These are phyloP conservation scores for Macrobrachium rosenbergii DNA, from an alignment of 1,140 invertebrate species.

Conservation along the genomic window DNA sequence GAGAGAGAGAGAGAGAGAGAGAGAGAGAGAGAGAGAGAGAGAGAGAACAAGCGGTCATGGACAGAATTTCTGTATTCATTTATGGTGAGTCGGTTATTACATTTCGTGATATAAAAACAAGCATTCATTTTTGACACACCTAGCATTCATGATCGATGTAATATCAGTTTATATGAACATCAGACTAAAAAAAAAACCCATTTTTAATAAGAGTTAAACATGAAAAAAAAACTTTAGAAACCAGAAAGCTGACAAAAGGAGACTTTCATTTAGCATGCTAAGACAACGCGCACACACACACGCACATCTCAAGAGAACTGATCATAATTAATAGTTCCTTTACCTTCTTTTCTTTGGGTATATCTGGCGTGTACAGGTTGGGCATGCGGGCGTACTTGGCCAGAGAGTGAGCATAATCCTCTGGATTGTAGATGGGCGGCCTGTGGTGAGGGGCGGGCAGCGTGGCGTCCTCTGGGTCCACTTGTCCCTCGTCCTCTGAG, in stretches of 20 bases:
- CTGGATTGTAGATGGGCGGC: slow-evolving; percentile 87
- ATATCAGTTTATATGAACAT: too few relatives aligned
- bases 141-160: too few relatives aligned
- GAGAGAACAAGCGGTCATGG: too few relatives aligned
- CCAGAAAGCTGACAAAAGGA: too few relatives aligned
- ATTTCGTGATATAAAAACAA: too few relatives aligned
- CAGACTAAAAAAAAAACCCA: too few relatives aligned
- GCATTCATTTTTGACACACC: too few relatives aligned
- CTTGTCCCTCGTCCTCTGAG: slow-evolving; percentile 62
- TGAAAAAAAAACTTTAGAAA: too few relatives aligned
- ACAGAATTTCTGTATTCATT: too few relatives aligned
- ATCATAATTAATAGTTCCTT: background rate
- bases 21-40: background rate
- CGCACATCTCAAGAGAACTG: background rate
- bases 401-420: slow-evolving; percentile 83
- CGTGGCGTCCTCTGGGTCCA: slow-evolving; percentile 54
- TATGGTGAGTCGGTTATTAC: too few relatives aligned
- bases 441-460: slow-evolving; percentile 75
- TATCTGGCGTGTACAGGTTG: slow-evolving; percentile 63
- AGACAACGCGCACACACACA: background rate
- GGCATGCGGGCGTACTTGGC: slow-evolving; percentile 76
- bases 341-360: slow-evolving; percentile 65
- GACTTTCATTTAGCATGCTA: background rate
- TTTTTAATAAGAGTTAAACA: too few relatives aligned
- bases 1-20: too few relatives aligned